A percentile compares a stretch with the other conserved stretches of the same genome.
Evolutionary conservation across 2,113 vertebrate genomes (phyloP).

Genomic region (Casuarius casuarius): DNA sequence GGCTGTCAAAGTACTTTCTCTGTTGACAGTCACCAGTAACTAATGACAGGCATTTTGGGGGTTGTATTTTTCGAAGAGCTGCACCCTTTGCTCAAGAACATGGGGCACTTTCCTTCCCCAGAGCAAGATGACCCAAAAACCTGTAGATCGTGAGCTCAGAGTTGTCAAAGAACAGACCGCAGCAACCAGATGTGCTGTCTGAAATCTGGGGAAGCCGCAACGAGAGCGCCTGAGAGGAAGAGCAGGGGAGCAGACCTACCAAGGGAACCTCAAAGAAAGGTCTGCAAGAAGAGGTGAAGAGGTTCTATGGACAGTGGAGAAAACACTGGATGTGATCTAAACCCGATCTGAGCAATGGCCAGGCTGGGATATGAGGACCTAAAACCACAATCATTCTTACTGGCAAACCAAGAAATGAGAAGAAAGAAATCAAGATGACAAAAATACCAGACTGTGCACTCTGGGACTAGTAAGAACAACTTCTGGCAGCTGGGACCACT

Average conservation of each 20-base stretch:
- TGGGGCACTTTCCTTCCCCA: neutral
- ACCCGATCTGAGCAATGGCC: neutral
- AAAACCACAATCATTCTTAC: neutral
- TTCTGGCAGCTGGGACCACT: neutral
- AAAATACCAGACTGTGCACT: rapidly evolving
- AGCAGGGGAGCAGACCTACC: neutral
- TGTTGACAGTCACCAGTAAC: rapidly evolving
- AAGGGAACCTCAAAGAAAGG: neutral
- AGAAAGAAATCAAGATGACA: neutral
- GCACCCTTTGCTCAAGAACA: neutral
- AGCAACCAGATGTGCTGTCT: neutral
- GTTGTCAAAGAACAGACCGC: neutral
- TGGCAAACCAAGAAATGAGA: neutral
- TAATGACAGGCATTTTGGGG: neutral
- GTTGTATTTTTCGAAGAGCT: neutral
- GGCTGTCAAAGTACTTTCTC: neutral
- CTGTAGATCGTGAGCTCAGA: neutral
- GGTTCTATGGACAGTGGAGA: neutral
- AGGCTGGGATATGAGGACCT: neutral
- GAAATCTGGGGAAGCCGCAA: neutral
- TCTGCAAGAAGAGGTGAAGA: neutral
- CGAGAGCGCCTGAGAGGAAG: rapidly evolving
- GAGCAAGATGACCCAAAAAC: neutral
- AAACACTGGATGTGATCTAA: neutral
- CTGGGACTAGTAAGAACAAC: neutral